Evolutionary conservation across 2,113 vertebrate species (phyloP).

Genomic region (Thymallus thymallus): DNA sequence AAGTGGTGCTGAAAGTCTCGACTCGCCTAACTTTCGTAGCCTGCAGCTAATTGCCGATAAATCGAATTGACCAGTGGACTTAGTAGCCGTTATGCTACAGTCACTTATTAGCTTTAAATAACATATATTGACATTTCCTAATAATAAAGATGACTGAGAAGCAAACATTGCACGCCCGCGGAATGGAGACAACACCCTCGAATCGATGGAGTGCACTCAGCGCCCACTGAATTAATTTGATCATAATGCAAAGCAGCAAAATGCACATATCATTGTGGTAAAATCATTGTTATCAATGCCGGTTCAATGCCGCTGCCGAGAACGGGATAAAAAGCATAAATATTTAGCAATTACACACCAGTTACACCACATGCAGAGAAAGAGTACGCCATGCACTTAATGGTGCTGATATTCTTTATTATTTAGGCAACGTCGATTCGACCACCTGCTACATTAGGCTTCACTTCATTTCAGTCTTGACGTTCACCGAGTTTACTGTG

Average conservation of each 20-base stretch:
- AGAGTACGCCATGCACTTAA: neutral
- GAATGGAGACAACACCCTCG: conserved; percentile 41
- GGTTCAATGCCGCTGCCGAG: neutral
- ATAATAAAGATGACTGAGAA: conserved; percentile 4
- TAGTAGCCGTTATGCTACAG: neutral
- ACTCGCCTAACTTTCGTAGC: conserved; percentile 60
- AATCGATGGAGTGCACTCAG: conserved; percentile 46
- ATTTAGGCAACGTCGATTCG: neutral
- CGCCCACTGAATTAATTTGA: conserved; percentile 35
- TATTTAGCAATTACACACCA: neutral
- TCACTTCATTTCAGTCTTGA: neutral
- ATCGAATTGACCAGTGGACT: conserved; percentile 2
- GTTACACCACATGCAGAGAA: neutral
- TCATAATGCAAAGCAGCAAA: neutral
- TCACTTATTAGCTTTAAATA: neutral
- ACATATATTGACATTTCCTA: neutral
- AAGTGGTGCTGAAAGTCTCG: conserved; percentile 66
- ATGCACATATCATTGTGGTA: neutral
- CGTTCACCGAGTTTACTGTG: neutral
- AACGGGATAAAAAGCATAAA: neutral
- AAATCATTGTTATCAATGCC: too few species aligned
- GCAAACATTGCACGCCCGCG: conserved; percentile 47
- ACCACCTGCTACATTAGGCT: neutral
- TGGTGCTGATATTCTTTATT: neutral
- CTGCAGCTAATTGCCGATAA: conserved; percentile 21